A percentile compares a stretch with the other conserved stretches of the same genome.
These are phyloP conservation scores for Enteromius radiatus DNA, from an alignment of 2,797 vertebrate species.

Conservation along the genomic window DNA sequence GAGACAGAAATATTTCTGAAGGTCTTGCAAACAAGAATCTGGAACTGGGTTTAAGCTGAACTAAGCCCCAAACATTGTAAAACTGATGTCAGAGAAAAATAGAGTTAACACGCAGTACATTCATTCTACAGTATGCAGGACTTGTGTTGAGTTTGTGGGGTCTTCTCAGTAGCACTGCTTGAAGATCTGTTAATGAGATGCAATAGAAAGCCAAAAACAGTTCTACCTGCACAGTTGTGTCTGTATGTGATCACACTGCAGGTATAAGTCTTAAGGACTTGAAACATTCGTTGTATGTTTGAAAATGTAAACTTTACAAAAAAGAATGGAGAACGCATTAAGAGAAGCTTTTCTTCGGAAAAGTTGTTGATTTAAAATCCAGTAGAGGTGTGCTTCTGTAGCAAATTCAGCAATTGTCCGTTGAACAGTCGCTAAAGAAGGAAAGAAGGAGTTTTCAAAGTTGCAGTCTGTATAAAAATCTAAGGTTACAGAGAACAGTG, in stretches of 20 bases:
- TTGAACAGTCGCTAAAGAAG: conserved; percentile 47
- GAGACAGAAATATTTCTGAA: conserved; percentile 22
- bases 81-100: conserved; percentile 29
- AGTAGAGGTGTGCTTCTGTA: conserved; percentile 85
- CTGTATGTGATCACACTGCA: conserved; percentile 71
- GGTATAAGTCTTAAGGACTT: conserved; percentile 76
- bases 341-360: conserved; percentile 71
- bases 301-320: conserved; percentile 78
- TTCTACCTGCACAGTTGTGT: conserved; percentile 30
- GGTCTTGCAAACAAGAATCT: conserved; percentile 28
- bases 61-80: conserved; percentile 24
- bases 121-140: conserved; percentile 44
- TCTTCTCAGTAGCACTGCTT: conserved; percentile 31
- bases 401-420: conserved; percentile 79
- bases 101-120: conserved; percentile 44
- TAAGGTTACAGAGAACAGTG: conserved; percentile 56
- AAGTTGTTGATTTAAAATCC: conserved; percentile 87
- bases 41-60: not conserved
- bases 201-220: conserved; percentile 18
- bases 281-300: conserved; percentile 80
- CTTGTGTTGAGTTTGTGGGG: conserved; percentile 37
- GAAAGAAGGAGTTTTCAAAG: conserved; percentile 44
- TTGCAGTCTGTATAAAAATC: conserved; percentile 55
- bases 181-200: conserved; percentile 26
- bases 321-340: conserved; percentile 61